Conservation (phyloP, 64 coral and sea anemone species). For the Trachythela sp. region DNA sequence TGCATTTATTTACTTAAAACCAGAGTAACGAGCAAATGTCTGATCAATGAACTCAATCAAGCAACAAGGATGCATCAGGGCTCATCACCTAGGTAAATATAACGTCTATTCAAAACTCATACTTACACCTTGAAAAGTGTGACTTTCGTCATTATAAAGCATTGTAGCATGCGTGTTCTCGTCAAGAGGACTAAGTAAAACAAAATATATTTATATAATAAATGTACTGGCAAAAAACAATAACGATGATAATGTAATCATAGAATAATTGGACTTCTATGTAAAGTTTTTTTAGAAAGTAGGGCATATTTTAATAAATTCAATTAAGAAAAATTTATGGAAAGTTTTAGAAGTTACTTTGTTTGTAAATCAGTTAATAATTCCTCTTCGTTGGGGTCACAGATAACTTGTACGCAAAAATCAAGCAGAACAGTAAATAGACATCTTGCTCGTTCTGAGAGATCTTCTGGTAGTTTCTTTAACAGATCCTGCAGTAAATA, state of each 20-base stretch:
- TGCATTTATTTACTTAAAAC: too few relatives aligned
- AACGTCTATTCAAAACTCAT: background rate
- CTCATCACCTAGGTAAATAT: too few relatives aligned
- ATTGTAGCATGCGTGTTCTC: background rate
- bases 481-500: background rate
- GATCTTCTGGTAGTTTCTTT: background rate
- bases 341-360: too few relatives aligned
- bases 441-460: background rate
- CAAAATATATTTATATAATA: background rate
- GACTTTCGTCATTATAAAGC: constrained; percentile 14
- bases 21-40: too few relatives aligned
- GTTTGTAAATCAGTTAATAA: background rate
- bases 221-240: background rate
- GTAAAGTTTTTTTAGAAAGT: background rate
- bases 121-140: constrained; percentile 10
- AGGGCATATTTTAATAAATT: background rate
- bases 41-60: too few relatives aligned
- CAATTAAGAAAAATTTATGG: too few relatives aligned
- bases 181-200: background rate
- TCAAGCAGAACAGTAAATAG: background rate
- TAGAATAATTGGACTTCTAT: too few relatives aligned
- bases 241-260: too few relatives aligned
- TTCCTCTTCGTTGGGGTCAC: background rate
- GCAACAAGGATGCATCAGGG: too few relatives aligned
- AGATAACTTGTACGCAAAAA: background rate